Percentiles rank a stretch among this genome's conserved stretches.
phyloP scores from a whole-genome alignment of 2,113 vertebrate species.

The Arenaria interpres region DNA sequence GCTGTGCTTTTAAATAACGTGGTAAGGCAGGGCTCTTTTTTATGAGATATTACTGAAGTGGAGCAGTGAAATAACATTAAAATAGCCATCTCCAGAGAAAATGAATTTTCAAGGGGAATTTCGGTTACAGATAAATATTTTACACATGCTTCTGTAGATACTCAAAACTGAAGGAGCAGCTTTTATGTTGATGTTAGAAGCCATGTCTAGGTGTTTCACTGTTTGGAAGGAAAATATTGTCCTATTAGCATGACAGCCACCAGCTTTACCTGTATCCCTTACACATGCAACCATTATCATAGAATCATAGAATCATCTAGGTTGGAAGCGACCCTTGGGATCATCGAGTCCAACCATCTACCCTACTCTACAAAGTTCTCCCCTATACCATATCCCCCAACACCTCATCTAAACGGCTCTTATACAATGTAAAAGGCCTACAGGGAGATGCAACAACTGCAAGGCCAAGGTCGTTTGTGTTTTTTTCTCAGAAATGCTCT shows the following conservation, averaged over 20 bases:
- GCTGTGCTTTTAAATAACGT: background rate
- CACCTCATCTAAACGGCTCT: too few relatives aligned
- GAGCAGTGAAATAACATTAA: background rate
- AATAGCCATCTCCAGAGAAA: background rate
- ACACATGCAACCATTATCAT: background rate
- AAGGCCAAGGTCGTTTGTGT: background rate
- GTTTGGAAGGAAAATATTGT: background rate
- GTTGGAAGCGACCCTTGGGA: too few relatives aligned
- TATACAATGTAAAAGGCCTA: background rate
- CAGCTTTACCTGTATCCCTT: background rate
- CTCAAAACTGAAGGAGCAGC: background rate
- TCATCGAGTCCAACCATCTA: too few relatives aligned
- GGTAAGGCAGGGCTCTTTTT: background rate
- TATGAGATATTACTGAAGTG: background rate
- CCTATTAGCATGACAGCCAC: background rate
- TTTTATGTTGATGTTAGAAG: background rate
- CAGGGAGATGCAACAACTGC: background rate
- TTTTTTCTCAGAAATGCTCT: background rate
- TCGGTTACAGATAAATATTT: background rate
- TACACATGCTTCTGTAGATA: background rate
- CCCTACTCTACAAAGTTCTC: too few relatives aligned
- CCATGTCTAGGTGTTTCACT: background rate
- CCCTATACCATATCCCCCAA: too few relatives aligned
- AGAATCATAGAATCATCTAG: too few relatives aligned
- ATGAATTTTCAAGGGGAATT: background rate